Evolutionary conservation across 2,113 vertebrate genomes (phyloP), one percentile per base, ranked within the genome.

Genomic region (Rhinolophus ferrumequinum): DNA sequence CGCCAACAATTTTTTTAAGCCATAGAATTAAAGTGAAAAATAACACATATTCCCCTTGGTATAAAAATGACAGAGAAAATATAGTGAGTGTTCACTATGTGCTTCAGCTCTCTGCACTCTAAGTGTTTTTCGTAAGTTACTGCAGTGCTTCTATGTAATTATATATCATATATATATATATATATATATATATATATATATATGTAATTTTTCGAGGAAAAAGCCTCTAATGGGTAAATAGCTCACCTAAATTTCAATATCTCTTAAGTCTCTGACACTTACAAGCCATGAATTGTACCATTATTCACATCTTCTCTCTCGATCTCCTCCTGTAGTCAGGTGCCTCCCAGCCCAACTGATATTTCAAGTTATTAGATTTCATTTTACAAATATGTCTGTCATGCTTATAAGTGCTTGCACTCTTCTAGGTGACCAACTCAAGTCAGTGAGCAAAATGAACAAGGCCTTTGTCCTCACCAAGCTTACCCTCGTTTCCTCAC

Each of bases 331-430:
- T 86, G 3, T 8, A 58, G 28, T 83, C 58, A 67, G 22, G 16
- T 50, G 21, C 26, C 8, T 79, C 38, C 16, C 28, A 50, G 24
- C 5, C 21, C 24, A 90, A 47, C 0, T 72, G 52, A 52, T 77
- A n/a, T 52, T 86, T 69, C 69, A 79, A 50, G 60, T 9, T 11
- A 58, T 67, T 89, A 26, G 10, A 88, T n/a, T 67, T 86, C 21
- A 35, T 56, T 75, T 33, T 47, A 30, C 3, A 89, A 47, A 47
- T 35, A 66, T 30, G 9, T 24, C 13, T 47, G 12, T 30, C 54
- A 15, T 69, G 47, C 13, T 60, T 54, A 38, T n/a, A 50, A 1
- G 12, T 18, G 1, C 2, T 52, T 38, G 3, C 8, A 1, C 7
- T 75, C 67, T 72, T 33, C 41, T 38, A 38, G 8, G 15, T 64